Base-by-base conservation (phyloP, 2,888 invertebrate species). In the Leucophora obtusa region DNA sequence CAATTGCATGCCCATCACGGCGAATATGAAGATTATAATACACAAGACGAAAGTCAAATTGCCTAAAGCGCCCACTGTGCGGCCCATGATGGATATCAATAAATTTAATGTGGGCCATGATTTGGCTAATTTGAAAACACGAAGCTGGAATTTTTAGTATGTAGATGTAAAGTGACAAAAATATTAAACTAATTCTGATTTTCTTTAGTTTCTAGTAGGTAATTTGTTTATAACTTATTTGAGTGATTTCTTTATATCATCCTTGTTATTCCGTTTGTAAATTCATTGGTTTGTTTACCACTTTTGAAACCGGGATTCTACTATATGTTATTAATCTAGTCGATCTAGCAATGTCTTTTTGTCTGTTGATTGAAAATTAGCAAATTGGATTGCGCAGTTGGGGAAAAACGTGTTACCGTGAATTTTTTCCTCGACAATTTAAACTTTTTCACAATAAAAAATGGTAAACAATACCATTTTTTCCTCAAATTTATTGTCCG, bases 11-110 rank as follows among this genome's bases (percentile, higher is more conserved):
- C 98, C 98, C 98, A 98, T 98, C 88, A 98, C 98, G 92, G 98
- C 98, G 92, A 98, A 98, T 92, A 98, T 98, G 94, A 98, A 98
- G 93, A 98, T 97, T 92, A 98, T 98, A 92, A 98, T 98, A 91
- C 96, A 97, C 91, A 98, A 93, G 89, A 98, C 98, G 93, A 98
- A 97, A 89, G 97, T 98, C 92, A 98, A 93, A 93, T 98, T 98
- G 93, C 97, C 98, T 92, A 98, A 93, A 90, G 98, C 98, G 91
- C 98, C 98, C 93, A 98, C 96, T 84, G 98, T 98, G 92, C 97
- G 94, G 88, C 98, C 98, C 96, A 98, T 98, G 91, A 98, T 98
- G 89, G 97, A 97, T 92, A 98, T 98, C 90, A 98, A 94, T 92
- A 98, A 94, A 93, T 98, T 98, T 91, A 98, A 93, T 86, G 98